Evolutionary conservation across 2,888 invertebrate genomes (phyloP).

Genomic region (Stenodera caucasica): DNA sequence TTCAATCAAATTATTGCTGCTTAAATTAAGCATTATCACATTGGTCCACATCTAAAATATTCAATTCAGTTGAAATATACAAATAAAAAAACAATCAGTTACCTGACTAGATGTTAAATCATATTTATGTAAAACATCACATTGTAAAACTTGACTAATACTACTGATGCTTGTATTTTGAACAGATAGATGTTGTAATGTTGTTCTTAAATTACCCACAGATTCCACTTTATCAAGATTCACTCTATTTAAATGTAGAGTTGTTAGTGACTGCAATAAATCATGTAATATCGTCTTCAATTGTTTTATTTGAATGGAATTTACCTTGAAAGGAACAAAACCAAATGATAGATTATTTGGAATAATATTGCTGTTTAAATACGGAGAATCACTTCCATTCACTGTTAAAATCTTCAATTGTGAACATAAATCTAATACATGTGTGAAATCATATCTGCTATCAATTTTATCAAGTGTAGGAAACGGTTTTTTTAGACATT

Average conservation of each 20-base stretch:
- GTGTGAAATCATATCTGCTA: constrained; percentile 84
- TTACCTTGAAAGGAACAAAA: constrained; percentile 77
- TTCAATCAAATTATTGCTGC: constrained; percentile 73
- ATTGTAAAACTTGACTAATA: constrained; percentile 78
- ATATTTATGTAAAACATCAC: constrained; percentile 80
- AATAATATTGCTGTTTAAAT: constrained; percentile 82
- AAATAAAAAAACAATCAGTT: constrained; percentile 17
- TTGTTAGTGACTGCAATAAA: constrained; percentile 62
- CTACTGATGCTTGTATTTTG: constrained; percentile 67
- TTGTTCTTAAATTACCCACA: constrained; percentile 63
- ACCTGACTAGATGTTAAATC: constrained; percentile 52
- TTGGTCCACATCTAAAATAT: constrained; percentile 68
- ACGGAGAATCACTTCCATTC: constrained; percentile 66
- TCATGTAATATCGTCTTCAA: too few species aligned
- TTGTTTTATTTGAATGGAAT: neutral
- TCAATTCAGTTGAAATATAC: constrained; percentile 6
- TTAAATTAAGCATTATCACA: constrained; percentile 73
- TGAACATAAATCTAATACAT: constrained; percentile 85
- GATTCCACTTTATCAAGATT: constrained; percentile 69
- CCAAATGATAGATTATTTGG: constrained; percentile 80
- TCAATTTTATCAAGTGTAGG: constrained; percentile 77
- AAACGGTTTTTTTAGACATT: constrained; percentile 83
- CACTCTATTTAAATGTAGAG: constrained; percentile 67
- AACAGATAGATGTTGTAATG: constrained; percentile 66
- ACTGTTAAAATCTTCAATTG: constrained; percentile 72